Base-by-base conservation (phyloP, 2,888 invertebrate genomes). In the Dusona sp. region DNA sequence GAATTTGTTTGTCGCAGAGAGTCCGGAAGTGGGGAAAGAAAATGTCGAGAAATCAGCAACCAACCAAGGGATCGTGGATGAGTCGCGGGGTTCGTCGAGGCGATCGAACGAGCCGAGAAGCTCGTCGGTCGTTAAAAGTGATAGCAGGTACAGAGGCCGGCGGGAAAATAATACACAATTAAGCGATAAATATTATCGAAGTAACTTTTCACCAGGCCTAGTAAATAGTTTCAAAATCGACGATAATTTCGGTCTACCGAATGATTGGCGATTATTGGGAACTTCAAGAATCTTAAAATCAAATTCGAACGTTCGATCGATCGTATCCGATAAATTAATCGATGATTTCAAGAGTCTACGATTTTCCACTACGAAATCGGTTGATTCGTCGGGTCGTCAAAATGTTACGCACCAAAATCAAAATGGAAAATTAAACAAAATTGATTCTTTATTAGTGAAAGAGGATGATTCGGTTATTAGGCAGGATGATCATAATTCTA, bases 111-210 rank as follows among this genome's bases (percentile, higher is more conserved):
- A 84, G 85, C 79, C 78, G 81, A 87, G 79, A 87, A 82, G 88
- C 88, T 86, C 86, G 79, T 88, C 86, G 84, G 78, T 77, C 89
- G 88, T 89, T 82, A 89, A 88, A 87, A 89, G 90, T 89, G 91
- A 93, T 92, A 94, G 91, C 94, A 94, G 94, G 94, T 94, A 94
- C 90, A 93, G 90, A 89, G 89, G 91, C 90, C 90, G 89, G 88
- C 89, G 89, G 88, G 89, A 89, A 89, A 91, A 88, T 90, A 89
- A 79, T 91, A 90, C 88, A 89, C 88, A 91, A 87, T 89, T 89
- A 72, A 88, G 89, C 83, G 88, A 88, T 89, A 88, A 84, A 77
- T 79, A 87, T 88, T 89, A 90, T 81, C 89, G 84, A 45, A 72
- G 79, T 79, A 73, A 72, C 57, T 88, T 87, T 83, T 79, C 85